A percentile compares a stretch with the other conserved stretches of the same genome.
These are phyloP conservation scores for Neoniphon sammara DNA, from an alignment of 2,797 vertebrate species.

Conservation along the genomic window DNA sequence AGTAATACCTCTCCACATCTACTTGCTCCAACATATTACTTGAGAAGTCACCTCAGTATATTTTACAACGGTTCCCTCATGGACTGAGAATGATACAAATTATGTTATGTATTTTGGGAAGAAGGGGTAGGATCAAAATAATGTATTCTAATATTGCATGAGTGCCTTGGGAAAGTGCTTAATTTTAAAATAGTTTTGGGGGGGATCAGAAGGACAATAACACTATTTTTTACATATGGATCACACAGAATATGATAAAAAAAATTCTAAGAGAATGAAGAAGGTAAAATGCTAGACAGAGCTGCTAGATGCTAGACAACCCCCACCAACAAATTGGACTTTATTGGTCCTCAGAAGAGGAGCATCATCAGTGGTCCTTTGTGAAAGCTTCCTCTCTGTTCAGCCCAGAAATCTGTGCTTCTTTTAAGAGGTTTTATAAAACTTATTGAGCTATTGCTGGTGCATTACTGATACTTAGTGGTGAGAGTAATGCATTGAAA, in stretches of 20 bases:
- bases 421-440: not conserved
- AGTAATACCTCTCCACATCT: slow-evolving; percentile 35
- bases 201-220: slow-evolving; percentile 21
- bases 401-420: not conserved
- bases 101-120: not conserved
- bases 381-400: not conserved
- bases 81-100: slow-evolving; percentile 40
- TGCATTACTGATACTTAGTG: slow-evolving; percentile 73
- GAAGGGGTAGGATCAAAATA: slow-evolving; percentile 15
- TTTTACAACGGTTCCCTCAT: slow-evolving; percentile 23
- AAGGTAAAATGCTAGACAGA: slow-evolving; percentile 42
- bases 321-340: slow-evolving; percentile 4
- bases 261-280: slow-evolving; percentile 35
- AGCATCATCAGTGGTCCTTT: slow-evolving; percentile 28
- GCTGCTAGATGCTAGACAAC: no score
- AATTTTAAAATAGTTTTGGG: slow-evolving; percentile 35
- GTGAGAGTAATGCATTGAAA: slow-evolving; percentile 33
- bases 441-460: slow-evolving; percentile 9
- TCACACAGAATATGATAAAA: not conserved
- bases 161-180: slow-evolving; percentile 53
- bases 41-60: slow-evolving; percentile 41
- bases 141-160: slow-evolving; percentile 35
- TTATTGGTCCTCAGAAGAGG: not conserved
- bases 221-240: slow-evolving; percentile 37
- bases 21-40: slow-evolving; percentile 40